Evolutionary conservation across 2,797 vertebrate genomes (phyloP), one percentile per base, ranked within the genome.

Genomic region (Cossypha dichroa): DNA sequence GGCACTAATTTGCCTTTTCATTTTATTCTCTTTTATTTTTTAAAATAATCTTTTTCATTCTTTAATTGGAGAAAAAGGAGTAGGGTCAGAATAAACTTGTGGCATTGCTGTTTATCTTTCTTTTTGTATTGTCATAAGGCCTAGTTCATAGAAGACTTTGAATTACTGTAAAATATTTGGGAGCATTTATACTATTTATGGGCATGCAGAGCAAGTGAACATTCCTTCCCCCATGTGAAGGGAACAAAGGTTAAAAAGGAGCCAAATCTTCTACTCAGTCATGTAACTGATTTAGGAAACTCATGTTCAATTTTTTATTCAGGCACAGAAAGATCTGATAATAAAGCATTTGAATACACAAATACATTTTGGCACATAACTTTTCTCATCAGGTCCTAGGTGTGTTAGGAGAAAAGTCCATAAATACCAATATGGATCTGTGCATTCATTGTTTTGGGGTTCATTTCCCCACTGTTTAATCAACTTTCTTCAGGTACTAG

Each of bases 1-100:
- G 85, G 64, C 68, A 74, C 26, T 63, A 81, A 92, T 92, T 90
- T 91, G 26, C 52, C 55, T 77, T 95, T 94, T 85, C 6, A 46
- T 89, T 84, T 66, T 45, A 45, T 54, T 84, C 2, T 68, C 1
- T 58, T 52, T 67, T 56, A 23, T 36, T 83, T 43, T 56, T 2
- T 55, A 15, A 21, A 31, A 43, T 22, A 63, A 21, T 77, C 15
- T 49, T 67, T 73, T 75, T 67, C 9, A 43, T 85, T 52, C 16
- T 75, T 82, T 93, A 64, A 52, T 31, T 43, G 34, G 17, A 88
- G 31, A 77, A 77, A 87, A 77, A 23, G 38, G 18, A 25, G 8
- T 2, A 22, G 13, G 34, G n/a, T 31, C 34, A 83, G 51, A 94
- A 92, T 56, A 72, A 91, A 64, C 6, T 15, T 59, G 3, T 64